phyloP scores from a whole-genome alignment of 1,140 invertebrate genomes.

The Oreohelix idahoensis region DNA sequence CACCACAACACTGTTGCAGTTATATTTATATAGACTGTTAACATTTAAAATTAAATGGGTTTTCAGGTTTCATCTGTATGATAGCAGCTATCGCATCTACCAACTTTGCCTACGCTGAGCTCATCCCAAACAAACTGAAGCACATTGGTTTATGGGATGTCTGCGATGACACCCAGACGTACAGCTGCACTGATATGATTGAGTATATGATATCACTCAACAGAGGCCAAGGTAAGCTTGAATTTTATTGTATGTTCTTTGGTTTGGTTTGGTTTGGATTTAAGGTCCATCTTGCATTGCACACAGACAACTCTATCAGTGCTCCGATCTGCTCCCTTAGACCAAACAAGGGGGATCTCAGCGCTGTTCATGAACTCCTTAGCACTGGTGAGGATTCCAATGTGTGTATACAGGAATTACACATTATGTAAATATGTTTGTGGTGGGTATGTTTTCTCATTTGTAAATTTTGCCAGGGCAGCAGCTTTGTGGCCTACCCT shows the following conservation, averaged over 20 bases:
- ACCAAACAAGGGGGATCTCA: too few species aligned
- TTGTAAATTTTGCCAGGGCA: too few species aligned
- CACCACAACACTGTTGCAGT: background rate
- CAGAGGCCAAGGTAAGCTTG: background rate
- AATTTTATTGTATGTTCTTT: background rate
- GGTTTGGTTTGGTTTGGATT: too few species aligned
- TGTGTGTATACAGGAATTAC: too few species aligned
- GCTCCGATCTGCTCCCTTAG: too few species aligned
- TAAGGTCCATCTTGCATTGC: too few species aligned
- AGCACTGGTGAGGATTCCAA: too few species aligned
- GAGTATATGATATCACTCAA: background rate
- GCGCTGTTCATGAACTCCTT: too few species aligned
- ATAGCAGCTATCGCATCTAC: slow-evolving; percentile 27
- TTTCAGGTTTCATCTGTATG: slow-evolving; percentile 17
- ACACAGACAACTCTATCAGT: too few species aligned
- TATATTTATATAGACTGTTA: background rate
- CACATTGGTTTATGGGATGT: slow-evolving; percentile 32
- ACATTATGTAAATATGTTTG: too few species aligned
- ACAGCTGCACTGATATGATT: slow-evolving; percentile 18
- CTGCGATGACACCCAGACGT: slow-evolving; percentile 23
- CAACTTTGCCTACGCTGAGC: slow-evolving; percentile 11
- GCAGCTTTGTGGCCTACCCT: too few species aligned
- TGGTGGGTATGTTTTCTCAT: too few species aligned
- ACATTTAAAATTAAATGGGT: background rate
- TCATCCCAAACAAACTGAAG: slow-evolving; percentile 19